Percentiles rank a stretch among this genome's conserved stretches.
Conservation (phyloP, 2,797 vertebrate genomes). For the Tokudaia muenninki region DNA sequence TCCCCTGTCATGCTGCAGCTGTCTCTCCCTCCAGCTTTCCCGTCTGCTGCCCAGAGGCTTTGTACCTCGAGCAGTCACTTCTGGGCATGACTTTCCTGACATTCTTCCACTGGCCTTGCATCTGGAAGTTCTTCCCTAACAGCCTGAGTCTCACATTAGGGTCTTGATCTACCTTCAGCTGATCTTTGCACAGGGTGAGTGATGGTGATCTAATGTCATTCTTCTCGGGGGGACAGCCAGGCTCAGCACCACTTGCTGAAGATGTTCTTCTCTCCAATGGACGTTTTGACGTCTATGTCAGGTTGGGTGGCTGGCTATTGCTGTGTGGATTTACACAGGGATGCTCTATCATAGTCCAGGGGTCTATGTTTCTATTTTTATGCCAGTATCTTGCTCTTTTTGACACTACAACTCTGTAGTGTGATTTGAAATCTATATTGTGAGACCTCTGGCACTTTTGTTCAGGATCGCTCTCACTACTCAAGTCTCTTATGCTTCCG, state of each 20-base stretch:
- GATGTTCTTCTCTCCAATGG: neutral
- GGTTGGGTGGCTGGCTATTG: neutral
- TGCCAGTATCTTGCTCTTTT: neutral
- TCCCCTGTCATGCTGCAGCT: neutral
- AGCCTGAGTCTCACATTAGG: neutral
- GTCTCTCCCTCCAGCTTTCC: neutral
- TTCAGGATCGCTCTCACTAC: neutral
- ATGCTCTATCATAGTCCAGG: too few species aligned
- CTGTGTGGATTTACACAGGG: neutral
- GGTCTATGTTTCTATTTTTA: neutral
- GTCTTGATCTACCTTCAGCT: neutral
- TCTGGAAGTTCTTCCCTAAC: neutral
- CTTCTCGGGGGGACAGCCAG: neutral
- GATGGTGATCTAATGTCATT: neutral
- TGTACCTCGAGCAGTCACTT: neutral
- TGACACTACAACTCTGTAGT: neutral
- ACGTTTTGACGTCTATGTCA: neutral
- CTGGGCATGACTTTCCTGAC: too few species aligned
- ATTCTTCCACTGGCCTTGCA: neutral
- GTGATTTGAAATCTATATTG: neutral
- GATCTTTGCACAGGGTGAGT: neutral
- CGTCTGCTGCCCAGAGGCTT: neutral
- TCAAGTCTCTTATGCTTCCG: neutral
- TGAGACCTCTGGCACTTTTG: neutral
- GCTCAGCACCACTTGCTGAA: neutral